Percentiles rank a stretch among this genome's conserved stretches.
phyloP scores from a whole-genome alignment of 2,888 invertebrate genomes.

The Ethmia dodecea region DNA sequence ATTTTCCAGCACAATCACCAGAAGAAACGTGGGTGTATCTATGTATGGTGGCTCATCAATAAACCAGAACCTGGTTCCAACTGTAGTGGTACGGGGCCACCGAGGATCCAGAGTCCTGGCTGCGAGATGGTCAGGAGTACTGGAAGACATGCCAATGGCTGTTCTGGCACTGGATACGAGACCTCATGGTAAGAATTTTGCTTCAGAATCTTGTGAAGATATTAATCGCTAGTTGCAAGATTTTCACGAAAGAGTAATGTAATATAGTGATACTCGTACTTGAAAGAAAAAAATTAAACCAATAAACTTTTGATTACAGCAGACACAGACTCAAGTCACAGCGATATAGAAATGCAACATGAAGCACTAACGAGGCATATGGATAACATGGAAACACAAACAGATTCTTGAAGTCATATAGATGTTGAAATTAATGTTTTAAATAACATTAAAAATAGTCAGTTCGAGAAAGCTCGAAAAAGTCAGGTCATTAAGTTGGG shows the following conservation, averaged over 20 bases:
- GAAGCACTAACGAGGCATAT: slow-evolving; percentile 46
- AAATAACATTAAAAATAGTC: neutral
- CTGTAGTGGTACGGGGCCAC: slow-evolving; percentile 63
- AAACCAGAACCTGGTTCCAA: slow-evolving; percentile 48
- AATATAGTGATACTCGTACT: neutral
- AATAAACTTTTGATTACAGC: slow-evolving; percentile 25
- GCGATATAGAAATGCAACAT: slow-evolving; percentile 51
- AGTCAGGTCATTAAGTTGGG: too few relatives aligned
- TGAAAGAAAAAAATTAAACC: neutral
- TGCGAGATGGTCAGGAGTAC: slow-evolving; percentile 68
- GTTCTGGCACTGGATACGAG: slow-evolving; percentile 63
- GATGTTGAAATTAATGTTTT: neutral
- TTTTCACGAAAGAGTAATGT: neutral
- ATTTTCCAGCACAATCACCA: slow-evolving; percentile 48
- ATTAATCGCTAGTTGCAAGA: too few relatives aligned
- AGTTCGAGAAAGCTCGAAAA: too few relatives aligned
- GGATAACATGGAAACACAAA: slow-evolving; percentile 54
- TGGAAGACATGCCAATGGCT: slow-evolving; percentile 64
- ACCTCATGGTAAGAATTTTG: slow-evolving; percentile 58
- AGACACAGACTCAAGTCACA: slow-evolving; percentile 54
- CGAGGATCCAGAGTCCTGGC: slow-evolving; percentile 62
- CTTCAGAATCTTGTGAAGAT: too few relatives aligned
- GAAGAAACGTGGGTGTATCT: slow-evolving; percentile 64
- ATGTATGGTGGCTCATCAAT: slow-evolving; percentile 62
- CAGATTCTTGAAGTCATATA: slow-evolving; percentile 32